Evolutionary conservation across 1,140 invertebrate species (phyloP), one percentile per base, ranked within the genome.

Genomic region (Delia radicum): DNA sequence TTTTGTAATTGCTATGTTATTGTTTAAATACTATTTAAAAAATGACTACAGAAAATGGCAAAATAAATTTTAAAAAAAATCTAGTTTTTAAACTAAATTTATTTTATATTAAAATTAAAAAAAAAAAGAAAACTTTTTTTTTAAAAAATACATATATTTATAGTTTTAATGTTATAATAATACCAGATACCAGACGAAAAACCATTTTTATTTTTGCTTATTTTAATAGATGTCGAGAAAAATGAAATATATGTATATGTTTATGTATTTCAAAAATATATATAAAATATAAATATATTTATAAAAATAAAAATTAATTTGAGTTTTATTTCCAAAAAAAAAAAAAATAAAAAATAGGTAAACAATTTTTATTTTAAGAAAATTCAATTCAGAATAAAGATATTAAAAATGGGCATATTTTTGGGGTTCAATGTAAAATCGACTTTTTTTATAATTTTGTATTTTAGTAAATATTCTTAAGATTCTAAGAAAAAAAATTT

Each of bases 231-330:
- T 69, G 65, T 69, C 63, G 63, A n/a, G n/a, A 31, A 63, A 18
- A 12, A n/a, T n/a, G n/a, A 65, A 26, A 69, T 31, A 37, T 33
- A 33, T 69, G 31, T 69, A 24, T 69, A 69, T 67, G 63, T 73
- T 73, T 73, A 48, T 73, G 72, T 73, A 73, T 73, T 73, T 73
- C 55, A 73, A 61, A 69, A 37, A 69, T 31, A 69, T 69, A 69
- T 69, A 69, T 37, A 69, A 69, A 69, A 69, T 37, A 69, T 69
- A 69, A 69, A 69, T 69, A 69, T 69, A 69, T 69, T 33, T 6
- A 33, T 10, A 33, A 33, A 69, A 24, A 67, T n/a, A 67, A 15
- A 67, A 67, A 63, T 10, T 24, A 63, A 63, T 27, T 27, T 63
- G 28, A n/a, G n/a, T n/a, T n/a, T n/a, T n/a, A n/a, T n/a, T n/a